Conservation (phyloP, 1,140 invertebrate genomes). For the Episyrphus balteatus region DNA sequence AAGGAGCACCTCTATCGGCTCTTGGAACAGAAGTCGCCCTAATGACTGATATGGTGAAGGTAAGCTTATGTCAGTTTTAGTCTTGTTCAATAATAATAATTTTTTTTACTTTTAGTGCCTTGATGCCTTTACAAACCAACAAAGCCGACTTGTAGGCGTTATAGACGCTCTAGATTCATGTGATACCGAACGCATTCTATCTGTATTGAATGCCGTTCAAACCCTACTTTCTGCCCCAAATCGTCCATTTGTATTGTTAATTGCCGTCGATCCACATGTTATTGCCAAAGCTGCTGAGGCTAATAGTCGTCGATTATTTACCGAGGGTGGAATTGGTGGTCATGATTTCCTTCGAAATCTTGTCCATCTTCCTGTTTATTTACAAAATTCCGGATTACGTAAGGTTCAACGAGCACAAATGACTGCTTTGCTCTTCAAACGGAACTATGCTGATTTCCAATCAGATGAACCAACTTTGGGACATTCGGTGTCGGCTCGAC, state of each 20-base stretch:
- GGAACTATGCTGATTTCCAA: constrained; percentile 25
- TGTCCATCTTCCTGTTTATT: constrained; percentile 94
- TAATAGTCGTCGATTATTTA: constrained; percentile 74
- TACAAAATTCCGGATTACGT: constrained; percentile 89
- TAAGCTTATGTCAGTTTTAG: constrained; percentile 2
- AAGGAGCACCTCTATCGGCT: constrained; percentile 66
- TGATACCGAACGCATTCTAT: constrained; percentile 91
- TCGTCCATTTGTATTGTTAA: constrained; percentile 84
- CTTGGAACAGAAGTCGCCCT: constrained; percentile 77
- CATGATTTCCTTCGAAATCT: constrained; percentile 93
- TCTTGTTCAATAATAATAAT: not conserved
- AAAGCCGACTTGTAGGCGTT: constrained; percentile 86
- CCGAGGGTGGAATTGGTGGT: constrained; percentile 80
- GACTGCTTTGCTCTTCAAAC: constrained; percentile 46
- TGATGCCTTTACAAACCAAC: constrained; percentile 81
- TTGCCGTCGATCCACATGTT: constrained; percentile 94
- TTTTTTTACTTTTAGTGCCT: constrained; percentile 52
- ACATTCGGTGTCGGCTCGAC: constrained; percentile 53
- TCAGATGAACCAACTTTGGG: constrained; percentile 37
- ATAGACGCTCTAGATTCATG: constrained; percentile 96
- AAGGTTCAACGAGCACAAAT: constrained; percentile 80
- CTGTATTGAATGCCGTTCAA: constrained; percentile 87
- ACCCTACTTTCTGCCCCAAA: constrained; percentile 84
- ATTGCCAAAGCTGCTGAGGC: constrained; percentile 93
- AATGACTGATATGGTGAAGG: constrained; percentile 68